Evolutionary conservation across 1,140 invertebrate species (phyloP).

Genomic region (Rhopalosiphum maidis): DNA sequence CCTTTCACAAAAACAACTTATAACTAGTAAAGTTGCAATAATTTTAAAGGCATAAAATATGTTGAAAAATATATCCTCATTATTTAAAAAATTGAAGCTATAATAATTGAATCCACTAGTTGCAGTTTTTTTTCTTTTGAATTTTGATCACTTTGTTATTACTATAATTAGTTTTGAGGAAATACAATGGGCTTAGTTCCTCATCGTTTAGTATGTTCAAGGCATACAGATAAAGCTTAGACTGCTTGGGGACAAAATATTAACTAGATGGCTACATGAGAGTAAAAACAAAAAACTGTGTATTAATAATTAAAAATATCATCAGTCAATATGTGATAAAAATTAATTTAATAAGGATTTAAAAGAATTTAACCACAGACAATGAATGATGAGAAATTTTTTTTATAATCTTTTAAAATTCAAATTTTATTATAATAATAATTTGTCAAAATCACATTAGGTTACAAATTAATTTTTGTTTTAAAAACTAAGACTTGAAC

Average conservation of each 20-base stretch:
- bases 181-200: not conserved
- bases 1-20: not conserved
- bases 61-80: not conserved
- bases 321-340: not conserved
- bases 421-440: too few species aligned
- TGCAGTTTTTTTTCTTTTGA: not conserved
- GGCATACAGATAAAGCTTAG: not conserved
- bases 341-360: not conserved
- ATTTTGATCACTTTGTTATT: too few species aligned
- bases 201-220: not conserved
- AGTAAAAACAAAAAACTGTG: slow-evolving; percentile 1
- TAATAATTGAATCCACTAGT: not conserved
- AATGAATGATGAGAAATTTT: not conserved
- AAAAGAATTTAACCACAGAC: slow-evolving; percentile 5
- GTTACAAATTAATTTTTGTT: too few species aligned
- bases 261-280: not conserved
- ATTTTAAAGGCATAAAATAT: not conserved
- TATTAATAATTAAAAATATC: slow-evolving; percentile 13
- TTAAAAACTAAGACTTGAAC: too few species aligned
- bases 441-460: too few species aligned
- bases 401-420: too few species aligned
- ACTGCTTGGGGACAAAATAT: not conserved
- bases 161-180: too few species aligned
- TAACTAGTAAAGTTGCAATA: slow-evolving; percentile 20
- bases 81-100: too few species aligned